Base-by-base conservation (phyloP, 2,797 vertebrate species). In the Garrulus glandarius region DNA sequence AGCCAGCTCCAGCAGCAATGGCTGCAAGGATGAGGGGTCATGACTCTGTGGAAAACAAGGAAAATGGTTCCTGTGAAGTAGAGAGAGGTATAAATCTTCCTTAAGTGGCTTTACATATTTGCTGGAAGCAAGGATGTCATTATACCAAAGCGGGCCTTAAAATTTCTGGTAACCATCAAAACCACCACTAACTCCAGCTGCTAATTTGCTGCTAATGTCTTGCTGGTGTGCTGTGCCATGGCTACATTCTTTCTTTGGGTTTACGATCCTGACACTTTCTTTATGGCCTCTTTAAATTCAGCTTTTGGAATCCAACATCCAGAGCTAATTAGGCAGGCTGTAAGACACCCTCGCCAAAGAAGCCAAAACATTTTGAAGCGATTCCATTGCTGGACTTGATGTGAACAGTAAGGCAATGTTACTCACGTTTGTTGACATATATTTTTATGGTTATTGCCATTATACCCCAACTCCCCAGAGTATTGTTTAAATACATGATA, bases 401-500 rank as follows among this genome's bases (percentile, higher is more conserved):
- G 61, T 47, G 79, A 89, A 59, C 47, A 92, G n/a, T 39, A 72
- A 91, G 63, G 44, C 1, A 1, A 32, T 87, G 67, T 78, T 80
- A 56, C 24, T 80, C 53, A 34, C 37, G 13, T 94, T 89, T 91
- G 46, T 74, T 87, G 89, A 92, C 55, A 82, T 91, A 61, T 79
- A 87, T 93, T 91, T 47, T 96, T 89, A 83, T 47, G 65, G 44
- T 63, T 89, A 90, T 92, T 60, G 26, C 80, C 46, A 21, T 91
- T 93, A 81, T 76, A 83, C 56, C 78, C 77, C 74, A 72, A 3
- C 18, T 88, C 88, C 76, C 74, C 22, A n/a, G 64, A 52, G 27
- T 71, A 78, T 88, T 97, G 55, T 94, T 92, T 95, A 96, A 96
- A 95, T 82, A 93, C 81, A 79, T 84, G 63, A 87, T 77, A 71